phyloP scores from a whole-genome alignment of 2,113 vertebrate genomes.

The Gymnarchus niloticus region DNA sequence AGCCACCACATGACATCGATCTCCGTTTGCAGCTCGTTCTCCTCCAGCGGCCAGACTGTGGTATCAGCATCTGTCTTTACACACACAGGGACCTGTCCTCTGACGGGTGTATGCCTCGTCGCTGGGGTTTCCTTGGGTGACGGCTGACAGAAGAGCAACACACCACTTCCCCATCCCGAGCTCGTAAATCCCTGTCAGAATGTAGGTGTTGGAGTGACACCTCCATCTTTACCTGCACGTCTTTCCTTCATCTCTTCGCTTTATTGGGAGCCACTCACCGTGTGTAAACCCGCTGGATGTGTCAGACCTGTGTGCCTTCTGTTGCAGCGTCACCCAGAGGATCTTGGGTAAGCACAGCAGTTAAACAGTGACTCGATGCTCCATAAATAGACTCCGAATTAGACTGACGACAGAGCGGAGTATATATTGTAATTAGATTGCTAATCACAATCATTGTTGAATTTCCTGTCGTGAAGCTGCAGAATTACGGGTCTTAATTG shows the following conservation, averaged over 20 bases:
- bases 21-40: background rate
- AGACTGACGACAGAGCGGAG: slow-evolving; percentile 48
- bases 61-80: background rate
- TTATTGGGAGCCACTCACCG: background rate
- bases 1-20: background rate
- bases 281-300: background rate
- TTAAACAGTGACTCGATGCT: background rate
- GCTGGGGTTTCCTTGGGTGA: background rate
- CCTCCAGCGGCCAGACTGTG: background rate
- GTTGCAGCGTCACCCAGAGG: background rate
- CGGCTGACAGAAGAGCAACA: background rate
- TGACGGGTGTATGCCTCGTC: too few relatives aligned
- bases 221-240: background rate
- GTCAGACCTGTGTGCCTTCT: background rate
- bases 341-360: background rate
- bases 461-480: slow-evolving; percentile 51
- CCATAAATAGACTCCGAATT: slow-evolving; percentile 47
- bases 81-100: background rate
- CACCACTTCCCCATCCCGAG: background rate
- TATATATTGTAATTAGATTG: slow-evolving; percentile 59
- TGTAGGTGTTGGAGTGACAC: background rate
- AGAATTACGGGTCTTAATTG: slow-evolving; percentile 59
- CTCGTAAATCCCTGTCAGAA: background rate
- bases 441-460: slow-evolving; percentile 65
- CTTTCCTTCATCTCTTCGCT: background rate